Conservation (phyloP, 2,888 invertebrate genomes). For the Vanessa cardui region DNA sequence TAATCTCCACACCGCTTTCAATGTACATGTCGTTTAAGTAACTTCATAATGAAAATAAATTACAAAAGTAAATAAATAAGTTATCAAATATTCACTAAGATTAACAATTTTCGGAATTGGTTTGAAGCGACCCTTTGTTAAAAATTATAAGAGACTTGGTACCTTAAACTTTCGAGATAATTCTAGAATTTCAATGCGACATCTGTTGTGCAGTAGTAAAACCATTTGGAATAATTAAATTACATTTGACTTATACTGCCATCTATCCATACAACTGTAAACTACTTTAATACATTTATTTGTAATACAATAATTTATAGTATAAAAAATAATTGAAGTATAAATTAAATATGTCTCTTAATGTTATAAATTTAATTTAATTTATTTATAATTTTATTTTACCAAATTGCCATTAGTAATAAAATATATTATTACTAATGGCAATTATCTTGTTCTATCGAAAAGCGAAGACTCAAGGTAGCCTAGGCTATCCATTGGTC, state of each 20-base stretch:
- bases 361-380: neutral
- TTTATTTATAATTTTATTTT: no score
- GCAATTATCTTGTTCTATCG: constrained; percentile 24
- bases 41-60: no score
- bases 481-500: constrained; percentile 27
- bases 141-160: constrained; percentile 9
- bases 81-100: no score
- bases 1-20: no score
- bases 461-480: constrained; percentile 28
- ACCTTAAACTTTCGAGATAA: constrained; percentile 20
- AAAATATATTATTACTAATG: constrained; percentile 13
- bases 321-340: neutral
- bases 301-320: neutral
- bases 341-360: neutral
- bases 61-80: no score
- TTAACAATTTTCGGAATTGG: no score
- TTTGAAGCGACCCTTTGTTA: constrained; percentile 17
- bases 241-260: constrained; percentile 10
- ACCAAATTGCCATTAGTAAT: neutral
- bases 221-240: constrained; percentile 13
- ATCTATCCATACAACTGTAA: constrained; percentile 20
- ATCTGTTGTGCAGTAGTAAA: constrained; percentile 53
- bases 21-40: no score
- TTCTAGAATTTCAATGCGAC: constrained; percentile 45
- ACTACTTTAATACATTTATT: neutral